Percentiles rank a stretch among this genome's conserved stretches.
Evolutionary conservation across 2,797 vertebrate species (phyloP).

Genomic region (Danionella dracula): DNA sequence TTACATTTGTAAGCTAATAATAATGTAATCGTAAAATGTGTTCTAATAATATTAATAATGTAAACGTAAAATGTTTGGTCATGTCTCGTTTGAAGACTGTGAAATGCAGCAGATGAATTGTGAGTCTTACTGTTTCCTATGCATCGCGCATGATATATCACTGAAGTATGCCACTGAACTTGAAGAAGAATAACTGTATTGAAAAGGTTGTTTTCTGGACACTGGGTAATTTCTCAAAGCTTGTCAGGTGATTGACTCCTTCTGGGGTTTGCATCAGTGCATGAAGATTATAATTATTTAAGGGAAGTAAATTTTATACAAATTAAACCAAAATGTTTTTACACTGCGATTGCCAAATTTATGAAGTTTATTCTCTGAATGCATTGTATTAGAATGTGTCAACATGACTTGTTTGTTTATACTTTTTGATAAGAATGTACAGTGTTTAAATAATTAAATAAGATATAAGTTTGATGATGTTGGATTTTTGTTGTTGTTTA

Average conservation of each 20-base stretch:
- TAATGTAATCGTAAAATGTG: background rate
- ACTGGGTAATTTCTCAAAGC: background rate
- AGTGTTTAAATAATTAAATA: too few species aligned
- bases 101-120: slow-evolving; percentile 2
- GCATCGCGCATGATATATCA: background rate
- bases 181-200: background rate
- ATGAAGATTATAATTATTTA: background rate
- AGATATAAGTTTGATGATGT: too few species aligned
- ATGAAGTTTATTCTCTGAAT: background rate
- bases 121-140: slow-evolving; percentile 16
- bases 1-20: background rate
- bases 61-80: too few species aligned
- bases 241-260: too few species aligned
- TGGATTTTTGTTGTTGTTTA: too few species aligned
- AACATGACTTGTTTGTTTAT: background rate
- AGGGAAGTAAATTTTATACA: background rate
- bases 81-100: slow-evolving; percentile 13
- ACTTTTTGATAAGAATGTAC: too few species aligned
- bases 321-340: background rate
- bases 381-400: background rate
- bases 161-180: background rate
- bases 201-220: background rate
- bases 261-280: background rate
- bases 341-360: background rate
- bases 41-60: too few species aligned